Base-by-base conservation (phyloP, 1,140 invertebrate species). In the Doryteuthis pealeii region DNA sequence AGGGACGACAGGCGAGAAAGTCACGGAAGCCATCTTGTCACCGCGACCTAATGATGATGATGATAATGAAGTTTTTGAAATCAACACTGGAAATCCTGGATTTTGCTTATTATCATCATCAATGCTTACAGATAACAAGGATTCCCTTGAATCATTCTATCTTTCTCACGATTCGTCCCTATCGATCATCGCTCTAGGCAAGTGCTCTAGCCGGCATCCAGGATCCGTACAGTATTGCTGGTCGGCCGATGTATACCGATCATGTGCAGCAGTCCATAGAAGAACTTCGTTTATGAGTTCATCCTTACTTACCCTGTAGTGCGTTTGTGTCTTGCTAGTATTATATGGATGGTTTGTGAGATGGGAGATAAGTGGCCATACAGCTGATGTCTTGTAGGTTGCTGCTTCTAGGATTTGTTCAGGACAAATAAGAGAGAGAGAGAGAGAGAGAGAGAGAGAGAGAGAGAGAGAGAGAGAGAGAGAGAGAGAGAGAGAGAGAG, bases 41-140 rank as follows among this genome's bases (percentile, higher is more conserved):
- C n/a, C n/a, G 58, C 30, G 2, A 62, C 6, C 6, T 62, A 28
- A 62, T 22, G 30, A 28, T 12, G n/a, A 12, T 62, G n/a, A n/a
- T n/a, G n/a, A n/a, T n/a, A n/a, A n/a, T n/a, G n/a, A n/a, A n/a
- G n/a, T n/a, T n/a, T n/a, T n/a, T n/a, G n/a, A n/a, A n/a, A n/a
- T n/a, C n/a, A n/a, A n/a, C n/a, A n/a, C n/a, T n/a, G 74, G 49
- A 79, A 74, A 66, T 86, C 85, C 45, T 85, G 73, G 43, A n/a
- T n/a, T n/a, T n/a, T n/a, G n/a, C n/a, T 78, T 71, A 65, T 75
- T 76, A 1, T 80, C 79, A 30, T 77, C 70, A 14, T 74, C 71
- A 1, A 70, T 73, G 22, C 72, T 76, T 0, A 82, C 79, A 22
- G 70, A 45, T n/a, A 78, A 32, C 32, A 80, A 75, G 4, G 78